phyloP scores from a whole-genome alignment of 2,113 vertebrate species.

The Nesoenas mayeri region DNA sequence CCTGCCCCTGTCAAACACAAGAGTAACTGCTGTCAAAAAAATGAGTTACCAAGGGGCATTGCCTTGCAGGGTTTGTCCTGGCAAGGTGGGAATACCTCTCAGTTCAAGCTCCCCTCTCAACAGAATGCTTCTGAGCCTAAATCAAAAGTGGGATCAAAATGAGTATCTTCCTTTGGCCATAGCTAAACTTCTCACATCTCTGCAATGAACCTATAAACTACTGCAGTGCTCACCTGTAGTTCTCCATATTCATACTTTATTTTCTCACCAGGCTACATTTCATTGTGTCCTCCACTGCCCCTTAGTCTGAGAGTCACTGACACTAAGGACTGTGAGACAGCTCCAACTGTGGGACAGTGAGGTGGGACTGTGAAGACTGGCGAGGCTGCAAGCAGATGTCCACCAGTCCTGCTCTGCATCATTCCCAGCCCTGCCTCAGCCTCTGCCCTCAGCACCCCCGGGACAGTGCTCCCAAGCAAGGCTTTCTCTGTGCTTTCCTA shows the following conservation, averaged over 20 bases:
- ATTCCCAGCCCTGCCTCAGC: not conserved
- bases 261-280: not conserved
- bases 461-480: not conserved
- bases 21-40: not conserved
- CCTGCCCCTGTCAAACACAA: not conserved
- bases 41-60: not conserved
- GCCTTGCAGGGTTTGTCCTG: not conserved
- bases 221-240: not conserved
- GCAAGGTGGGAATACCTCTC: not conserved
- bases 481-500: not conserved
- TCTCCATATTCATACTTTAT: not conserved
- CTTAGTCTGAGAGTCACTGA: not conserved
- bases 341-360: not conserved
- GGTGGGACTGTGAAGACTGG: not conserved
- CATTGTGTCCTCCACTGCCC: not conserved
- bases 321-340: not conserved
- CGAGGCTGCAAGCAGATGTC: fast-evolving
- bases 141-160: not conserved
- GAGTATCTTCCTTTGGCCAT: not conserved
- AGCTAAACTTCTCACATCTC: not conserved
- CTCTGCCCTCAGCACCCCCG: not conserved
- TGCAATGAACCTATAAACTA: not conserved
- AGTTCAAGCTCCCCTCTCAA: not conserved
- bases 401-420: not conserved
- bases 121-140: not conserved